Evolutionary conservation across 1,140 invertebrate genomes (phyloP).

Genomic region (Scylla paramamosain): DNA sequence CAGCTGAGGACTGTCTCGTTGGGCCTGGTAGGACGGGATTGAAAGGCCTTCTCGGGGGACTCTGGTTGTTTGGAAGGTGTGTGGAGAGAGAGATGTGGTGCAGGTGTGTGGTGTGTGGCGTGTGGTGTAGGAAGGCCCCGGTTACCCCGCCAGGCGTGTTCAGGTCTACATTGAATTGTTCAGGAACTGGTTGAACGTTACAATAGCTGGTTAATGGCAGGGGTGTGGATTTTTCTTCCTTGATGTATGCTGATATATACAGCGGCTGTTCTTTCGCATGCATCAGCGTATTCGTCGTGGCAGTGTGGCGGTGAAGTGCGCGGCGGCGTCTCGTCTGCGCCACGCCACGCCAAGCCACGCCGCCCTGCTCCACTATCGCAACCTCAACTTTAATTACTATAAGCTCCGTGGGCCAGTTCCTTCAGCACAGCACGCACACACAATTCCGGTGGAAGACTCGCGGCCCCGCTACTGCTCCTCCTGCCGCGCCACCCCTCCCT

Average conservation of each 20-base stretch:
- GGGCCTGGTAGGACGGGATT: too few species aligned
- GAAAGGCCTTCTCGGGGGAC: too few species aligned
- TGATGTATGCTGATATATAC: background rate
- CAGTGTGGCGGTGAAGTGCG: background rate
- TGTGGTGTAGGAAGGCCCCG: background rate
- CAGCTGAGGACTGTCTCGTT: too few species aligned
- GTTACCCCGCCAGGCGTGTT: background rate
- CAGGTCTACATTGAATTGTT: too few species aligned
- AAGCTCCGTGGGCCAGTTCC: slow-evolving; percentile 64
- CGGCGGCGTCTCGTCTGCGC: background rate
- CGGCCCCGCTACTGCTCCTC: background rate
- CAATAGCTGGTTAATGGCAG: background rate
- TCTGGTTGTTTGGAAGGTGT: background rate
- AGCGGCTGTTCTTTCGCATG: background rate
- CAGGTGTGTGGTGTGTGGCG: background rate
- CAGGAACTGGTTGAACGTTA: background rate
- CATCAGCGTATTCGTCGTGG: background rate
- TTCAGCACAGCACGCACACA: slow-evolving; percentile 67
- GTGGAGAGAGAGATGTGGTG: background rate
- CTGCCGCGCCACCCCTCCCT: background rate
- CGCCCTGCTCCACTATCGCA: slow-evolving; percentile 48
- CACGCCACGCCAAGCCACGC: background rate
- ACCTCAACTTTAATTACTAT: slow-evolving; percentile 72
- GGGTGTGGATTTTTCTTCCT: background rate
- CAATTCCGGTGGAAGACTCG: slow-evolving; percentile 53